phyloP scores from a whole-genome alignment of 2,888 invertebrate species.

The Pantelozetes paolii region DNA sequence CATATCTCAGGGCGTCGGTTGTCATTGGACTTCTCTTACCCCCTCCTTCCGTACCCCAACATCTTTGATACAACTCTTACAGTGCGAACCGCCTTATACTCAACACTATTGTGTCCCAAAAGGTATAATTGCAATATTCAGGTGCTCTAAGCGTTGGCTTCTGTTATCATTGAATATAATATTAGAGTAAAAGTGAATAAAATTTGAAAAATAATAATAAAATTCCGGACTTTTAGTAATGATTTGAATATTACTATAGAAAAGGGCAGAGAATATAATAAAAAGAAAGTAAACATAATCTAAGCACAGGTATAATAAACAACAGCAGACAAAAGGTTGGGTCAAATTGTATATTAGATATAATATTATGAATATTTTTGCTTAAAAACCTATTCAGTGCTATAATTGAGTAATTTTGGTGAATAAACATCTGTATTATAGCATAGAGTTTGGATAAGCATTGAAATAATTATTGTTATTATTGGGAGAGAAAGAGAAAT shows the following conservation, averaged over 20 bases:
- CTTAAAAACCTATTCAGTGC: too few species aligned
- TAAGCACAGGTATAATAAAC: conserved; percentile 17
- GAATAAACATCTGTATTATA: conserved; percentile 20
- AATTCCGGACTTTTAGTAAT: neutral
- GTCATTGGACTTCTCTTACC: neutral
- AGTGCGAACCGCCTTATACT: conserved; percentile 1
- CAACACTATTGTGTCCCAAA: neutral
- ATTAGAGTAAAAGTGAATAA: neutral
- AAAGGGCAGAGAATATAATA: neutral
- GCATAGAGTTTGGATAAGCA: too few species aligned
- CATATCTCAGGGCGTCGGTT: neutral
- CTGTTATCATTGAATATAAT: neutral
- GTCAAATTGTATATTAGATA: too few species aligned
- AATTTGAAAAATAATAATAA: neutral
- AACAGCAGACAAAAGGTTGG: neutral
- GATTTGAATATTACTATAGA: neutral
- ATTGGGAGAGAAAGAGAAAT: too few species aligned
- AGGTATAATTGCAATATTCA: conserved; percentile 10
- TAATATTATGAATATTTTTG: too few species aligned
- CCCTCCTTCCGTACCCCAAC: neutral
- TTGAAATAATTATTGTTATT: neutral
- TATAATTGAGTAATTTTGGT: conserved; percentile 11
- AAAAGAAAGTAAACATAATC: conserved; percentile 9
- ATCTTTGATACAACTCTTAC: neutral
- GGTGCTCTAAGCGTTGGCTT: neutral